Evolutionary conservation across 2,113 vertebrate species (phyloP).

Genomic region (Brachyistius frenatus): DNA sequence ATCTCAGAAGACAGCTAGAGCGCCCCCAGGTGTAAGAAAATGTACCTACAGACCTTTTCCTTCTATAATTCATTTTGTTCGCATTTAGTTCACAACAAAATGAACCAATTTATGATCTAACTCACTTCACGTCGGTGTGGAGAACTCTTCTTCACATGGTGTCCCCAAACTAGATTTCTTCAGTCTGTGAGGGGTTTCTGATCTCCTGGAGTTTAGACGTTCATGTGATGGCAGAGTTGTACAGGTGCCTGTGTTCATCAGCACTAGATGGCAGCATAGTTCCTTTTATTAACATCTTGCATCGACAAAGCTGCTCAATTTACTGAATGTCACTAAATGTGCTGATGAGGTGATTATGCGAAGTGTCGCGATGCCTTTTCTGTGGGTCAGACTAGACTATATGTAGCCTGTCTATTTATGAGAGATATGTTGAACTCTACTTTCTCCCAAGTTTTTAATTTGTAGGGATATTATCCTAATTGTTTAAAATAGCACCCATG

Average conservation of each 20-base stretch:
- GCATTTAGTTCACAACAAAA: not conserved
- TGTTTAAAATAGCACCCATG: not conserved
- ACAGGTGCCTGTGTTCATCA: not conserved
- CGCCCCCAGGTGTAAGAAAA: slow-evolving; percentile 47
- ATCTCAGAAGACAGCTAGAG: slow-evolving; percentile 21
- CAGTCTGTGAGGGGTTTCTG: not conserved
- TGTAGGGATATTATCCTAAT: too few species aligned
- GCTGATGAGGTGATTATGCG: not conserved
- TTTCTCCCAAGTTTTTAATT: too few species aligned
- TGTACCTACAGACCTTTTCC: not conserved
- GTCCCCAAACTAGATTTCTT: not conserved
- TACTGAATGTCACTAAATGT: not conserved
- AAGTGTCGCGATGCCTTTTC: not conserved
- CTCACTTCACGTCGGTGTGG: too few species aligned
- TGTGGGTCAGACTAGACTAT: not conserved
- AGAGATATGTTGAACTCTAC: too few species aligned
- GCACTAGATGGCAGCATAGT: slow-evolving; percentile 71
- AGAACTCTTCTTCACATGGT: not conserved
- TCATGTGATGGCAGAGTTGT: not conserved
- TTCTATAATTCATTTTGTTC: not conserved
- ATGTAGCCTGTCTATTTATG: too few species aligned
- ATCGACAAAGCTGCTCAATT: not conserved
- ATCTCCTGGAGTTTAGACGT: not conserved
- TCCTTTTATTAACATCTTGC: slow-evolving; percentile 17
- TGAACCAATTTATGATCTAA: not conserved